Evolutionary conservation across 1,140 invertebrate genomes (phyloP).

Genomic region (Drosophila dunni): DNA sequence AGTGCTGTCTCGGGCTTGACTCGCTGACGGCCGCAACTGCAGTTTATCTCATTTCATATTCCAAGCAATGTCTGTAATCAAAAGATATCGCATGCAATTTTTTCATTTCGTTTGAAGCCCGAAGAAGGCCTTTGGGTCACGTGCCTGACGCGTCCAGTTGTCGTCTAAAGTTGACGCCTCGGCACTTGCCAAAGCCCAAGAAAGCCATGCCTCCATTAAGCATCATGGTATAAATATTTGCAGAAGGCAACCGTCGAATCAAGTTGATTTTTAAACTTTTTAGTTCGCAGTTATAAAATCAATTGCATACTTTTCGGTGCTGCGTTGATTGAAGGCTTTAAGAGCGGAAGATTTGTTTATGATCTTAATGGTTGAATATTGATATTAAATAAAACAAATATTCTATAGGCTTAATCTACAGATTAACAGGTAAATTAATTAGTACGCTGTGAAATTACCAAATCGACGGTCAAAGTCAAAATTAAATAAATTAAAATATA

Average conservation of each 20-base stretch:
- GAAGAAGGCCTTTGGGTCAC: slow-evolving; percentile 50
- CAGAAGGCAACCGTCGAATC: no score
- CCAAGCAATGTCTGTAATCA: slow-evolving; percentile 60
- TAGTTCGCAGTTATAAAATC: no score
- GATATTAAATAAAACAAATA: no score
- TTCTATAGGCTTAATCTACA: no score
- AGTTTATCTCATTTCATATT: slow-evolving; percentile 74
- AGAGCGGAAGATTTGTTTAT: no score
- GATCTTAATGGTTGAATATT: background rate
- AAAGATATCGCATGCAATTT: slow-evolving; percentile 71
- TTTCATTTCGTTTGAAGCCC: slow-evolving; percentile 37
- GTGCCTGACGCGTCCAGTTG: slow-evolving; percentile 48
- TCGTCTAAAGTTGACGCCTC: slow-evolving; percentile 38
- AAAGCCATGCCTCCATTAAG: slow-evolving; percentile 15
- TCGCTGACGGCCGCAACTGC: slow-evolving; percentile 60
- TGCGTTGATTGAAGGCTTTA: no score
- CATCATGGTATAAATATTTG: background rate
- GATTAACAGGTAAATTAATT: no score
- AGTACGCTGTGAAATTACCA: no score
- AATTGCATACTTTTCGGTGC: no score
- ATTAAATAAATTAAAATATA: no score
- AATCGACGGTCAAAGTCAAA: no score
- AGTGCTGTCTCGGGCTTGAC: slow-evolving; percentile 3
- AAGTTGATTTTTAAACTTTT: no score
- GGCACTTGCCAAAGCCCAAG: background rate